Base-by-base conservation (phyloP, 2,113 vertebrate genomes). In the Chauna torquata region DNA sequence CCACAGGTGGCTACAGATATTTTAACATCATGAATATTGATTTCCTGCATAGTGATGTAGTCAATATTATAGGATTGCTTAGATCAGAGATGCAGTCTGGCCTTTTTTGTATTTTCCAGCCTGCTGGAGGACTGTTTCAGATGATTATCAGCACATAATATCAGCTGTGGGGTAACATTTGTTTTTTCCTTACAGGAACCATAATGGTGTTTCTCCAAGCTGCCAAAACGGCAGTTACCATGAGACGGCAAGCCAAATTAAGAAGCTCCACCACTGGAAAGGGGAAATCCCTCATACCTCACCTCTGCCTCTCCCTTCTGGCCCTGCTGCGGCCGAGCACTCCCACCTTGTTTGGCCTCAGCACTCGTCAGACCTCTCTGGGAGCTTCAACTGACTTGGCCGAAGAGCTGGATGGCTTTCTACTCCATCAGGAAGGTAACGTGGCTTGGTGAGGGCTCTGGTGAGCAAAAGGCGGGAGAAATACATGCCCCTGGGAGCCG, bases 251-350 rank as follows among this genome's bases (percentile, higher is more conserved):
- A 85, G 65, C 54, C 44, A 78, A 70, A 57, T 47, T 8, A 54
- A 88, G 59, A 57, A 86, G 57, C 25, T 86, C 40, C 32, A 32
- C 6, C 6, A 24, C 18, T 47, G 34, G 57, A 55, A 79, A 40
- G 68, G 30, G 17, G 38, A 76, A 76, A n/a, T 80, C 55, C 13
- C 32, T 69, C 44, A 20, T 3, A 30, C 10, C n/a, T 85, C 36
- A 54, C 34, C 24, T 76, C 40, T 82, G 45, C 55, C 52, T 72
- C 52, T 75, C 38, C 36, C 45, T 81, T 42, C 18, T 9, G 19
- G 23, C 45, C 0, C 2, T 32, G 58, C 20, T 6, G 38, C 88
- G 30, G 22, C n/a, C 3, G 1, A 30, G 22, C 20, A 1, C 16
- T 80, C 44, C n/a, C n/a, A n/a, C n/a, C 64, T 72, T 42, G 36